Conservation (phyloP, 2,113 vertebrate genomes). For the Agapornis roseicollis region DNA sequence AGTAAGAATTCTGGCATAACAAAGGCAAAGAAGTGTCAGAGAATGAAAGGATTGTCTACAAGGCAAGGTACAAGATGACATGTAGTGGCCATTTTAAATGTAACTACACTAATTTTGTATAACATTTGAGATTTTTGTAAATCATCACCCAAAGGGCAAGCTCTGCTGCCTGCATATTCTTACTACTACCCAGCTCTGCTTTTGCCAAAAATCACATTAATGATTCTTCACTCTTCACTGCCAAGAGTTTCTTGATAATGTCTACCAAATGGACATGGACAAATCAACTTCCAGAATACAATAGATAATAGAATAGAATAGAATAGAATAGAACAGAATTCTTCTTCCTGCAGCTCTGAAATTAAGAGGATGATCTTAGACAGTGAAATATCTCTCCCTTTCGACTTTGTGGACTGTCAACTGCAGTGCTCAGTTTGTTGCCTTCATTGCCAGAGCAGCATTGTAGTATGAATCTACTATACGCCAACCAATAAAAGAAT, state of each 20-base stretch:
- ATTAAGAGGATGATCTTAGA: neutral
- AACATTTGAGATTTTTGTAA: neutral
- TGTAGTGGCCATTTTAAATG: neutral
- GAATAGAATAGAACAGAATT: neutral
- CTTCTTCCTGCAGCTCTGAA: neutral
- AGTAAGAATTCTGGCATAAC: neutral
- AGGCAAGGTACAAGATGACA: neutral
- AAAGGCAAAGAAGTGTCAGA: neutral
- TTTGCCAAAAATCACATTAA: neutral
- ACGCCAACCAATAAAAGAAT: neutral
- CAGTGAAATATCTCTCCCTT: neutral
- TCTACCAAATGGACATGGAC: neutral
- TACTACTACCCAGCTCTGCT: neutral
- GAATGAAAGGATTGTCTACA: neutral
- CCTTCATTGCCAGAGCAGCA: constrained; percentile 35
- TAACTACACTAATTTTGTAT: neutral
- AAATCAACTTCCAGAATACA: neutral
- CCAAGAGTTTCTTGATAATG: neutral
- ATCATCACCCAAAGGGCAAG: neutral
- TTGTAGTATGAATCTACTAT: neutral
- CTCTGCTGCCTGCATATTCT: neutral
- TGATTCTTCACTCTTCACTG: neutral
- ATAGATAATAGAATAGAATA: neutral
- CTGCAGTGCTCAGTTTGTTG: neutral
- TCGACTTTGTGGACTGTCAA: neutral